Percentiles rank a stretch among this genome's conserved stretches.
These are phyloP conservation scores for Lordiphosa andalusiaca DNA, from an alignment of 2,888 invertebrate genomes.

Conservation along the genomic window DNA sequence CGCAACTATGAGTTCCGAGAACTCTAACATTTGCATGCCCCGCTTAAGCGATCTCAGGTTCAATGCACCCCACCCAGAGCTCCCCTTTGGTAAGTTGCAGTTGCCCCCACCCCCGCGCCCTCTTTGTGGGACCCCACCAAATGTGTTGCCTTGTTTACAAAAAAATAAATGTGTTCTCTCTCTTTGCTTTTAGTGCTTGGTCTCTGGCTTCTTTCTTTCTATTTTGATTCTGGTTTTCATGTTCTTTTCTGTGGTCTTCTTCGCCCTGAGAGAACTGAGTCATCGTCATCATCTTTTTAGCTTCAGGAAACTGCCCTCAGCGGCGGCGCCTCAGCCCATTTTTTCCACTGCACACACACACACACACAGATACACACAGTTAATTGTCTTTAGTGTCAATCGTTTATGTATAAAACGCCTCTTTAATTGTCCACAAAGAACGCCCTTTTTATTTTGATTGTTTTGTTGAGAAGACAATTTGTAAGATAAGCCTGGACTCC, in stretches of 20 bases:
- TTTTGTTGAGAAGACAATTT: constrained; percentile 1
- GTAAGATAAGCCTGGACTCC: constrained; percentile 6
- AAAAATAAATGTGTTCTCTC: constrained; percentile 13
- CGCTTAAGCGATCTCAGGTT: constrained; percentile 13
- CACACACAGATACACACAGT: constrained; percentile 19
- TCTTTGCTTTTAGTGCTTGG: constrained; percentile 1
- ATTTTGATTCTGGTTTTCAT: constrained; percentile 42
- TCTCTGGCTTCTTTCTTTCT: constrained; percentile 27
- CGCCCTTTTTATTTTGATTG: constrained; percentile 42
- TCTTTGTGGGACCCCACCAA: constrained; percentile 24
- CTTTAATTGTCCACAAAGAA: constrained; percentile 50
- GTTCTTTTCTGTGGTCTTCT: constrained; percentile 27
- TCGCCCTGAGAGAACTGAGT: constrained; percentile 42
- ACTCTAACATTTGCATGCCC: constrained; percentile 13
- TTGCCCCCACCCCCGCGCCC: neutral
- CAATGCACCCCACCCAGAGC: constrained; percentile 33
- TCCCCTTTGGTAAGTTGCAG: constrained; percentile 10
- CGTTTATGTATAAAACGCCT: constrained; percentile 58
- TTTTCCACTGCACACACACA: constrained; percentile 34
- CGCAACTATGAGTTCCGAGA: constrained; percentile 22
- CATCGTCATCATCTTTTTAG: constrained; percentile 36
- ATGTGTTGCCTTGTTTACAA: constrained; percentile 11
- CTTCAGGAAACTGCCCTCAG: constrained; percentile 49
- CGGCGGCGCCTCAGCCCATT: constrained; percentile 28
- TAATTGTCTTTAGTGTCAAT: constrained; percentile 21